A percentile compares a stretch with the other conserved stretches of the same genome.
Evolutionary conservation across 2,113 vertebrate species (phyloP).

Genomic region (Ursus arctos): DNA sequence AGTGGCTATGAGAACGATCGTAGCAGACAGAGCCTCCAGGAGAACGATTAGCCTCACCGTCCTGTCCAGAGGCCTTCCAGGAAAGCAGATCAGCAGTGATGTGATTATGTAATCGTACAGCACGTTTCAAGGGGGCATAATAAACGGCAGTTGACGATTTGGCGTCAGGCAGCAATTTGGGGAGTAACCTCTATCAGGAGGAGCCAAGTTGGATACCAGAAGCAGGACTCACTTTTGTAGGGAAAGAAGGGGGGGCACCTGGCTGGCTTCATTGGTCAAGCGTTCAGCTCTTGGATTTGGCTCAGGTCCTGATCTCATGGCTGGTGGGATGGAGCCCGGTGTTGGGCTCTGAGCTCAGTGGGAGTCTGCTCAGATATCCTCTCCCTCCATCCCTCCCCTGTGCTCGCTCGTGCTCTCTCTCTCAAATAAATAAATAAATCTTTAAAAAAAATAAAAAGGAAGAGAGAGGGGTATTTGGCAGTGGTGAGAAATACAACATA

Average conservation of each 20-base stretch:
- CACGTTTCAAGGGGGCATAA: slow-evolving; percentile 61
- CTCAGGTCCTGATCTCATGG: neutral
- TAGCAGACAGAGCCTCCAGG: slow-evolving; percentile 63
- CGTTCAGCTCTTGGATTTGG: neutral
- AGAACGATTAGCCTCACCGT: slow-evolving; percentile 44
- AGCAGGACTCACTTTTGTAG: neutral
- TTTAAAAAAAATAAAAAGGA: neutral
- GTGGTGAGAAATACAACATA: neutral
- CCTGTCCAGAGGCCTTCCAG: slow-evolving; percentile 48
- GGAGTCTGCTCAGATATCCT: neutral
- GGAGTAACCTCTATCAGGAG: slow-evolving; percentile 14
- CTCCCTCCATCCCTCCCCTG: neutral
- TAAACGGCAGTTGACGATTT: slow-evolving; percentile 59
- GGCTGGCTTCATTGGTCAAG: neutral
- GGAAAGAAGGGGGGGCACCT: neutral
- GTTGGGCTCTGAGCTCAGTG: neutral
- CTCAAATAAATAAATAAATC: neutral
- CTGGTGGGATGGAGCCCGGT: neutral
- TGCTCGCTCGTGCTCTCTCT: neutral
- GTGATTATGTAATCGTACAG: slow-evolving; percentile 65
- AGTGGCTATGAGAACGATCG: slow-evolving; percentile 30
- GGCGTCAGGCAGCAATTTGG: slow-evolving; percentile 24
- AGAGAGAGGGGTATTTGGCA: neutral
- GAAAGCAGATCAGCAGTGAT: slow-evolving; percentile 74
- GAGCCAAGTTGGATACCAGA: slow-evolving; percentile 5